Base-by-base conservation (phyloP, 2,113 vertebrate species). In the Cepphus grylle region DNA sequence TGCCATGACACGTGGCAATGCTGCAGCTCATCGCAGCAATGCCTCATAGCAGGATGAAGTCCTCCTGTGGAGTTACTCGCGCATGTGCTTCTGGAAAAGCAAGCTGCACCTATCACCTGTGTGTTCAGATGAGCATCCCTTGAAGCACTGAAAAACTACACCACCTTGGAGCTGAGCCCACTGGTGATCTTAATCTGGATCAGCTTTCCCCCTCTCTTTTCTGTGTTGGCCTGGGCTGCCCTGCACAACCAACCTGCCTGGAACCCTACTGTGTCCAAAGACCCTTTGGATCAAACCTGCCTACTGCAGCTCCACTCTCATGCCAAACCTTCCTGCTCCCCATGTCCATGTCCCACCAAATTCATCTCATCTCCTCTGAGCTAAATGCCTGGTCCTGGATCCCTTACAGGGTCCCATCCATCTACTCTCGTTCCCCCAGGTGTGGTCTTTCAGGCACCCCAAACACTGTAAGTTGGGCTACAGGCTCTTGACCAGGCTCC, bases 321-420 rank as follows among this genome's bases (percentile, higher is more conserved):
- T 2, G 1, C 38, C 62, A 80, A 56, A 49, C 27, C 40, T 81
- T 63, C 58, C 13, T 55, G 17, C 3, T 45, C 9, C 14, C 22
- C 4, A 1, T 1, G 10, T 26, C 22, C 4, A 1, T 1, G 11
- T 26, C 34, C 53, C 53, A 70, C 3, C n/a, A 26, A 17, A 3
- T 25, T 21, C 19, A 40, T 19, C 49, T 27, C 6, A 20, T 0
- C 11, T 52, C 26, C 42, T 47, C 42, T 20, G 36, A 42, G 16
- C 43, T 70, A 36, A 3, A 36, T 62, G 20, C 59, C 43, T 25
- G 29, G 45, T 32, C 19, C 40, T 36, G 81, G 9, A 45, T 36
- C 30, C 32, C 16, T 61, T 9, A 5, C 15, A 19, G 22, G 8
- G 2, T 53, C 15, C 50, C 56, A 29, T 25, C 25, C 17, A 16